Base-by-base conservation (phyloP, 2,888 invertebrate species). In the Drosophila rubida region DNA sequence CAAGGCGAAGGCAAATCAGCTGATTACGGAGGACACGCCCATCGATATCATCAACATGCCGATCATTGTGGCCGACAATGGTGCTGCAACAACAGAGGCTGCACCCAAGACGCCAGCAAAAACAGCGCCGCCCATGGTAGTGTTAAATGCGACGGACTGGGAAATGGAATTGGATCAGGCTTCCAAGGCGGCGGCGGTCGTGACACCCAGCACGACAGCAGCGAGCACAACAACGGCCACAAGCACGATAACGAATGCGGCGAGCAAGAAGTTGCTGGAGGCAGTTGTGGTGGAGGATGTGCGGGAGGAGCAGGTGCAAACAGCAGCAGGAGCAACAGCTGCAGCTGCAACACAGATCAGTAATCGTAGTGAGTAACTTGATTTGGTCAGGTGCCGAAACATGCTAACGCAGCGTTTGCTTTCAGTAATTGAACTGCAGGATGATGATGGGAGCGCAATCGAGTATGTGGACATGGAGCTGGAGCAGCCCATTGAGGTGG, bases 101-200 rank as follows among this genome's bases (percentile, higher is more conserved):
- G 76, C 78, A 13, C 16, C 68, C 4, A 68, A 63, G 59, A 44
- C 59, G 55, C 44, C 49, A 2, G 32, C 57, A 11, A 76, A 78
- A 45, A 13, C 74, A 14, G 69, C 74, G 25, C 69, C 68, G 1
- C 45, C 90, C 44, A 83, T 91, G 50, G 83, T 37, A 3, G 35
- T 91, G 22, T 79, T 91, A 5, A 90, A 90, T 63, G 89, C 90
- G 13, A 91, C 91, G 16, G 94, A 94, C 76, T 94, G 94, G 94
- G 94, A 94, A 88, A 93, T 94, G 92, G 94, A 94, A 81, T 88
- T 94, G 42, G 94, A 94, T 69, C 93, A 94, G 67, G 93, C 91
- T 44, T 89, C 90, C 5, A 76, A 90, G 60, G 62, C 74, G 19
- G 45, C 63, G 13, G 49, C 35, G n/a, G 65, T 3, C 1, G n/a